Evolutionary conservation across 2,797 vertebrate species (phyloP).

Genomic region (Chiroxiphia lanceolata): DNA sequence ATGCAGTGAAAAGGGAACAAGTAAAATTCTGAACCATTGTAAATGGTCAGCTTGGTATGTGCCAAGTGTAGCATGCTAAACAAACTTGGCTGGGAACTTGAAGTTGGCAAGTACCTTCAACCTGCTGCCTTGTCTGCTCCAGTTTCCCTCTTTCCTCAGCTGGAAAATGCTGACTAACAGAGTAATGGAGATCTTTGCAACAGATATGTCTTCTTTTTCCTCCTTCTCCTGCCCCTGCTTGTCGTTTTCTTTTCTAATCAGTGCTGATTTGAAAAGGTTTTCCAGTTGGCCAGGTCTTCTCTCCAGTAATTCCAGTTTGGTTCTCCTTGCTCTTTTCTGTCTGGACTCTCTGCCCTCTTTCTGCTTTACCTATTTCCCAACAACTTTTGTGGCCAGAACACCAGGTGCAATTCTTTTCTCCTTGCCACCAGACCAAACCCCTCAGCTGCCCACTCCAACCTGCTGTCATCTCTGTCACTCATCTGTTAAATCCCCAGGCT

Average conservation of each 20-base stretch:
- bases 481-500: conserved; percentile 63
- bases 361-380: conserved; percentile 20
- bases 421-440: conserved; percentile 13
- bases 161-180: conserved; percentile 7
- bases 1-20: background rate
- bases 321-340: conserved; percentile 6
- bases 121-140: conserved; percentile 52
- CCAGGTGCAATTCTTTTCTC: conserved; percentile 39
- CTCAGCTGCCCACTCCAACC: conserved; percentile 53
- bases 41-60: conserved; percentile 26
- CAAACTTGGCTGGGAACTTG: conserved; percentile 27
- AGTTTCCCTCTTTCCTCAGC: conserved; percentile 29
- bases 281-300: background rate
- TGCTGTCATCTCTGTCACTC: conserved; percentile 56
- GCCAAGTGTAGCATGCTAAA: conserved; percentile 24
- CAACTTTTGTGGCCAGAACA: conserved; percentile 43
- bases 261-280: background rate
- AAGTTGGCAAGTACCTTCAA: conserved; percentile 37
- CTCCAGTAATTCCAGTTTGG: background rate
- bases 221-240: background rate
- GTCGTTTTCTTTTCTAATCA: background rate
- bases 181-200: background rate
- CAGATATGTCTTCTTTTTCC: background rate
- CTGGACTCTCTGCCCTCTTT: conserved; percentile 6
- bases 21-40: background rate